Conservation (phyloP, 2,888 invertebrate species). For the Unio pictorum region DNA sequence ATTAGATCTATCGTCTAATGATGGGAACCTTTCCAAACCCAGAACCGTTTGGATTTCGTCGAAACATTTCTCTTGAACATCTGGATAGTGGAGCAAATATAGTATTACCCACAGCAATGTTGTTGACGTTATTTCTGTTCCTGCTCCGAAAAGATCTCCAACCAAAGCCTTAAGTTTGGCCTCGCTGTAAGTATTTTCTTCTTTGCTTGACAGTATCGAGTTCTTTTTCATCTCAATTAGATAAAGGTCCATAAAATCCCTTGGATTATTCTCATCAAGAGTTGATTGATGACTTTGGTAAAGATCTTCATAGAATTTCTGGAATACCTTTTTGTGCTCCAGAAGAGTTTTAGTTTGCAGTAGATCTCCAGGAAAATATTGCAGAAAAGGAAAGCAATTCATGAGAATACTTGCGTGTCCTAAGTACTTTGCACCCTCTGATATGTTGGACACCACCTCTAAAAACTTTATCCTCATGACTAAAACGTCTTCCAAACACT, state of each 20-base stretch:
- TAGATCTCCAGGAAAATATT: conserved; percentile 8
- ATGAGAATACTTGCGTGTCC: neutral
- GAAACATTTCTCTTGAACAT: conserved; percentile 19
- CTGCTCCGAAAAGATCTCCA: conserved; percentile 21
- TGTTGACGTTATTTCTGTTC: conserved; percentile 19
- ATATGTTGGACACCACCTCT: neutral
- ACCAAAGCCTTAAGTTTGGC: neutral
- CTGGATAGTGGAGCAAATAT: conserved; percentile 16
- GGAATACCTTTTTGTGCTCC: neutral
- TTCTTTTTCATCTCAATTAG: no score
- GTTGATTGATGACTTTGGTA: no score
- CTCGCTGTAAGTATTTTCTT: no score
- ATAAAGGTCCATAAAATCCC: no score
- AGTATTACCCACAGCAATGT: conserved; percentile 17
- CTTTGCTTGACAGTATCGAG: no score
- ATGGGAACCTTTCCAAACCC: neutral
- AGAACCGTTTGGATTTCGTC: conserved; percentile 15
- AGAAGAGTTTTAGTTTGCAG: conserved; percentile 1
- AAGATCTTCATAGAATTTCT: neutral
- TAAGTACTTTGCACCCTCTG: neutral
- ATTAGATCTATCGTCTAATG: neutral
- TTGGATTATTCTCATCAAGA: no score
- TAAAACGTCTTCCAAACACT: conserved; percentile 14
- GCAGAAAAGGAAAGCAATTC: conserved; percentile 6
- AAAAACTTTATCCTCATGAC: conserved; percentile 4